Evolutionary conservation across 1,140 invertebrate species (phyloP).

Genomic region (Drosophila quadrilineata): DNA sequence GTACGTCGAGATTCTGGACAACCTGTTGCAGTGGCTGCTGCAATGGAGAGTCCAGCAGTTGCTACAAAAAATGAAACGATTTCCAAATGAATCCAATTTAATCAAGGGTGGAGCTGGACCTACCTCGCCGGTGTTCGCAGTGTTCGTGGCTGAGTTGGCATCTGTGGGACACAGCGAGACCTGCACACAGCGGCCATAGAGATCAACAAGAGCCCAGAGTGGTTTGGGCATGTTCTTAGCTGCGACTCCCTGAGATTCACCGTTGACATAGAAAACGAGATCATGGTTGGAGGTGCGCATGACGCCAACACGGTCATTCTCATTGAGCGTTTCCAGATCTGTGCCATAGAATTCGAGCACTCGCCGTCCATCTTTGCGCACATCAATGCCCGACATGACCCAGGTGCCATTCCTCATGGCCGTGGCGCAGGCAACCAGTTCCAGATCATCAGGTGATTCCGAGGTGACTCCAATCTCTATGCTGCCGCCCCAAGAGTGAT

Average conservation of each 20-base stretch:
- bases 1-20: constrained; percentile 77
- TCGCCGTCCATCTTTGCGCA: constrained; percentile 91
- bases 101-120: background rate
- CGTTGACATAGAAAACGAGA: constrained; percentile 94
- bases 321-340: constrained; percentile 90
- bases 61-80: background rate
- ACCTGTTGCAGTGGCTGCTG: constrained; percentile 68
- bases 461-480: constrained; percentile 96
- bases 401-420: constrained; percentile 92
- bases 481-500: constrained; percentile 93
- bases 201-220: constrained; percentile 93
- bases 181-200: constrained; percentile 96
- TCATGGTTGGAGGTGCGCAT: constrained; percentile 91
- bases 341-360: constrained; percentile 92
- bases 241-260: constrained; percentile 92
- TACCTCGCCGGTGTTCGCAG: constrained; percentile 51
- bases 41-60: constrained; percentile 50
- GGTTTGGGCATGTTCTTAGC: constrained; percentile 88
- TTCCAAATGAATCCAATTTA: too few relatives aligned
- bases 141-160: background rate
- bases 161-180: constrained; percentile 85
- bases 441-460: constrained; percentile 90
- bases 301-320: constrained; percentile 92
- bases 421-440: constrained; percentile 91
- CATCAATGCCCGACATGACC: constrained; percentile 93